Evolutionary conservation across 1,140 invertebrate species (phyloP), one percentile per base, ranked within the genome.

Genomic region (Ericerus pela): DNA sequence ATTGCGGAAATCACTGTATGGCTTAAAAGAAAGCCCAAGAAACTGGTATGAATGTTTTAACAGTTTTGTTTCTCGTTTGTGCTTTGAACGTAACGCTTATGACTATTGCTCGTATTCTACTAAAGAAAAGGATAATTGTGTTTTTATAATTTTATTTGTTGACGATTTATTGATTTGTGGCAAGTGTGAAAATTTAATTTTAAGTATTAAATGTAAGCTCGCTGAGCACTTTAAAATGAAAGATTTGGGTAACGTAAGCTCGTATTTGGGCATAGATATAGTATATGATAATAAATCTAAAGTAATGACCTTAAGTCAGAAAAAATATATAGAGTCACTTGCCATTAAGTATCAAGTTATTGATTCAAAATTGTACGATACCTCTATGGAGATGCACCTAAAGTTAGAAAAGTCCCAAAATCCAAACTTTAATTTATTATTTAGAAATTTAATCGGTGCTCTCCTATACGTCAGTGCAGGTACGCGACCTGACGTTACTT

Each of bases 401-500:
- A 55, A 61, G 8, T 28, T 64, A 16, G 43, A 56, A 26, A 60
- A 55, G 51, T 51, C 38, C 14, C 41, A 52, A 24, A 30, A 31
- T 37, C 30, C 54, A 51, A 11, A 14, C 8, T 10, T 10, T 4
- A 52, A 55, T 26, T 36, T 60, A 47, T 53, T 60, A 28, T 70
- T 66, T 57, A 61, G 60, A 52, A 33, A 63, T n/a, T 33, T 69
- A 6, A 61, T 71, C 22, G 68, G 67, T 22, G 60, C 61, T 12
- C 59, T 75, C 12, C 66, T 72, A 62, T 75, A 73, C 61, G 53
- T 74, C 8, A 52, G 65, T 12, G 58, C 67, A n/a, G 58, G 62
- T 1, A 73, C 70, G 14, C 54, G 73, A 24, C 73, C 72, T 47
- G 73, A 75, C 60, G 70, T 75, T 22, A 57, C 68, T 2, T 73